Evolutionary conservation across 1,140 invertebrate species (phyloP).

Genomic region (Lucilia cuprina): DNA sequence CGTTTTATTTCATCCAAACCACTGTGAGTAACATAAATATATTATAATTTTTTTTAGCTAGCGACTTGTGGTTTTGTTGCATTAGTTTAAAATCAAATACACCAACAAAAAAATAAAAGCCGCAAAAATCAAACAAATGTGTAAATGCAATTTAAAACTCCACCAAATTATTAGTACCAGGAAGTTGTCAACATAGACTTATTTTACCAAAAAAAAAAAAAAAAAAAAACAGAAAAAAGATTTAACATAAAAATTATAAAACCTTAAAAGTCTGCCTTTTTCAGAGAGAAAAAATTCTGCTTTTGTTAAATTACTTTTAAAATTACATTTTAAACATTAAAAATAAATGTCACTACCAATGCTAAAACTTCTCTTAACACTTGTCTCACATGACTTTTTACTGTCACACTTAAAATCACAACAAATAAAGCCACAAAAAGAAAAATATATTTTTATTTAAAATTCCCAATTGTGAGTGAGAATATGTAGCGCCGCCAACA

Average conservation of each 20-base stretch:
- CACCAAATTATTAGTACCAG: not conserved
- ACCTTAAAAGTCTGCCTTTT: not conserved
- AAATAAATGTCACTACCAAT: conserved; percentile 10
- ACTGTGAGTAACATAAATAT: too few relatives aligned
- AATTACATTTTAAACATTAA: not conserved
- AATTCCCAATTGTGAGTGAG: not conserved
- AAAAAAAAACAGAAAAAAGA: too few relatives aligned
- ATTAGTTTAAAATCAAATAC: too few relatives aligned
- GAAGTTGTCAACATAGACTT: not conserved
- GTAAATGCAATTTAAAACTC: too few relatives aligned
- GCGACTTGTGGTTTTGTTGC: too few relatives aligned
- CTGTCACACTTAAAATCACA: not conserved
- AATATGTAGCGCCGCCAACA: conserved; percentile 16
- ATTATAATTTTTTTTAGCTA: too few relatives aligned
- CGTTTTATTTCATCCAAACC: too few relatives aligned
- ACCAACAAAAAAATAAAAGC: too few relatives aligned
- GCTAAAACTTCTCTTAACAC: not conserved
- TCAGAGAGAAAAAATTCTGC: not conserved
- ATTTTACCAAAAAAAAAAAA: not conserved
- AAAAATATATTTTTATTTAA: too few relatives aligned
- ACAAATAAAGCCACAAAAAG: not conserved
- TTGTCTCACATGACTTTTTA: not conserved
- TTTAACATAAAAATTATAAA: not conserved
- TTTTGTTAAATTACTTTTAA: not conserved
- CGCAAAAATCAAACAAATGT: too few relatives aligned